Evolutionary conservation across 2,888 invertebrate genomes (phyloP).

Genomic region (Rhogogaster chlorosoma): DNA sequence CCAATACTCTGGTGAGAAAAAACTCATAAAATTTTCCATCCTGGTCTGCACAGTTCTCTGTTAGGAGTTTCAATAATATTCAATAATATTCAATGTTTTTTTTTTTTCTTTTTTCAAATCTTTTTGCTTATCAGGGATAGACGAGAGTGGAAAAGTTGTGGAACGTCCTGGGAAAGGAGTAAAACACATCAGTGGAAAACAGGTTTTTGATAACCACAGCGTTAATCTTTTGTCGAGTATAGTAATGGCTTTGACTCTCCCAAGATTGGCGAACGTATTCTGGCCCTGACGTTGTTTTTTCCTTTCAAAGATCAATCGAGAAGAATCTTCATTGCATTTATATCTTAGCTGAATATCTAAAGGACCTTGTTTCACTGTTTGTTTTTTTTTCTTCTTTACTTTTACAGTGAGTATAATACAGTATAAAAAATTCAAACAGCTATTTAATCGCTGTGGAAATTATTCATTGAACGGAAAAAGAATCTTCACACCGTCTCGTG

Average conservation of each 20-base stretch:
- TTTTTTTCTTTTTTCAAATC: no score
- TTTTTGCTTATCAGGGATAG: constrained; percentile 81
- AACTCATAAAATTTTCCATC: not conserved
- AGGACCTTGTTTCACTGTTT: not conserved
- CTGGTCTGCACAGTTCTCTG: no score
- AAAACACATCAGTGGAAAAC: constrained; percentile 87
- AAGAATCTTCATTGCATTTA: not conserved
- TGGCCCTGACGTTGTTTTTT: constrained; percentile 77
- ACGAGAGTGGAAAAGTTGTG: constrained; percentile 85
- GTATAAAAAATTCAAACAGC: not conserved
- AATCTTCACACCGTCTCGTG: constrained; percentile 6
- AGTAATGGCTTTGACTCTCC: constrained; percentile 85
- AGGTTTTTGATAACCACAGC: constrained; percentile 91
- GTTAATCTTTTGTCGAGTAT: constrained; percentile 92
- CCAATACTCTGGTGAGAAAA: constrained; percentile 88
- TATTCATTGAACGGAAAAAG: not conserved
- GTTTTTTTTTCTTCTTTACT: not conserved
- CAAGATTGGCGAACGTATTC: constrained; percentile 81
- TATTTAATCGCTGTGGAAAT: not conserved
- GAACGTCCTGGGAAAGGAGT: constrained; percentile 85
- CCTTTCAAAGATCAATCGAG: not conserved
- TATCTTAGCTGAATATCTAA: not conserved
- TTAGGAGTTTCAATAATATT: no score
- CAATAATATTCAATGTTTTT: not conserved
- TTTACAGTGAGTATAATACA: not conserved